Evolutionary conservation across 1,140 invertebrate species (phyloP), one percentile per base, ranked within the genome.

Genomic region (Anastrepha obliqua): DNA sequence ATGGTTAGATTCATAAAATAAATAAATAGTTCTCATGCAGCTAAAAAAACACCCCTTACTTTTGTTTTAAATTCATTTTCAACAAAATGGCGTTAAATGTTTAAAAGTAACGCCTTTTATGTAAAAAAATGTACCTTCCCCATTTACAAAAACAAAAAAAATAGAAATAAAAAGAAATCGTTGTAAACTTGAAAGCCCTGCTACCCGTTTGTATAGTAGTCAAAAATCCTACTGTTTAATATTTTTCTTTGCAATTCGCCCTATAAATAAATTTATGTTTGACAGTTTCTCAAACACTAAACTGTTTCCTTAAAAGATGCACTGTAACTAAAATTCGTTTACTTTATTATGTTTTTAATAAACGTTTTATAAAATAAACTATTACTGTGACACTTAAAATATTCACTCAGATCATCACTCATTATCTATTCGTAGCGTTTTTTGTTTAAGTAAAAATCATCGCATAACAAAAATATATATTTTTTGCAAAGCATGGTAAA

Each of bases 271-370:
- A 29, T 4, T 9, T 51, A 47, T 17, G 6, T 78, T 51, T 78
- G 44, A 55, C 15, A 78, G n/a, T 7, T 55, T 4, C 74, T 51
- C 6, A 78, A 78, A 78, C 74, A 78, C 74, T 15, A 7, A 51
- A 78, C 17, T 78, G 42, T 81, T 81, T 55, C 44, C 47, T 11
- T 20, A 81, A 81, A 81, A 55, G 15, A 81, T 81, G 74, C 74
- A 81, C 74, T 9, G 74, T 81, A 81, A 60, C 88, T 88, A 62
- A 88, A 88, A 89, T 88, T 85, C 88, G 85, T 89, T 89, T 88
- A 88, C 86, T 89, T 87, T 81, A 81, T 55, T 81, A 55, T 78
- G 55, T 70, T 64, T 86, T 81, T 29, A 81, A 55, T 81, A 81
- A 55, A 81, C 20, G 42, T 81, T 58, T 17, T 81, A 81, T 58